phyloP scores from a whole-genome alignment of 2,797 vertebrate genomes.

The Danio choprae region DNA sequence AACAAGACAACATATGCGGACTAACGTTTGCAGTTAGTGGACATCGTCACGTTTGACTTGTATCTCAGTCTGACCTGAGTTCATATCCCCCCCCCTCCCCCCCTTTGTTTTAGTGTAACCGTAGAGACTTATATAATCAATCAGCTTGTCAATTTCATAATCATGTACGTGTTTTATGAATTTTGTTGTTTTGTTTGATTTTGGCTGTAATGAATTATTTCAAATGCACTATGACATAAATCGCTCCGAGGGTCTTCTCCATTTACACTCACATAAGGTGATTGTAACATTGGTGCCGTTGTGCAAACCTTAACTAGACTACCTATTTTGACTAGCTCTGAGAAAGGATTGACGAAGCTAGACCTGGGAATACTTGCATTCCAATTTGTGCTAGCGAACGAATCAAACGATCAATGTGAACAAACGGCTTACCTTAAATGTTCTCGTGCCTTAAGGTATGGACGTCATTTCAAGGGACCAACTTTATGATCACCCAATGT shows the following conservation, averaged over 20 bases:
- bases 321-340: constrained; percentile 59
- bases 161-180: constrained; percentile 64
- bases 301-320: constrained; percentile 57
- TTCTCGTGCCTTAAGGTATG: constrained; percentile 67
- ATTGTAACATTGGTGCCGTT: constrained; percentile 80
- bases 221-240: constrained; percentile 74
- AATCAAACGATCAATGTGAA: constrained; percentile 59
- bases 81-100: constrained; percentile 55
- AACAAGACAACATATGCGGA: constrained; percentile 66
- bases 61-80: constrained; percentile 66
- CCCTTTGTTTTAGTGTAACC: constrained; percentile 56
- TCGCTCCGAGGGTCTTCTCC: constrained; percentile 60
- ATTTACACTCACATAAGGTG: constrained; percentile 68
- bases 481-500: constrained; percentile 81
- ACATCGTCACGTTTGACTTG: constrained; percentile 67
- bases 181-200: constrained; percentile 63
- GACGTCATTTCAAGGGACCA: constrained; percentile 72
- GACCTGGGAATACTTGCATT: constrained; percentile 67
- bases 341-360: constrained; percentile 53
- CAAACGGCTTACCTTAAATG: constrained; percentile 63
- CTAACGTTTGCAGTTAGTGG: constrained; percentile 73
- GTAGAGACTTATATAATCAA: constrained; percentile 63
- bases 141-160: constrained; percentile 72
- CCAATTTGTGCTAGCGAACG: constrained; percentile 66
- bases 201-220: constrained; percentile 79